These are phyloP conservation scores for Octonoba sinensis DNA, from an alignment of 2,888 invertebrate genomes.

Conservation along the genomic window DNA sequence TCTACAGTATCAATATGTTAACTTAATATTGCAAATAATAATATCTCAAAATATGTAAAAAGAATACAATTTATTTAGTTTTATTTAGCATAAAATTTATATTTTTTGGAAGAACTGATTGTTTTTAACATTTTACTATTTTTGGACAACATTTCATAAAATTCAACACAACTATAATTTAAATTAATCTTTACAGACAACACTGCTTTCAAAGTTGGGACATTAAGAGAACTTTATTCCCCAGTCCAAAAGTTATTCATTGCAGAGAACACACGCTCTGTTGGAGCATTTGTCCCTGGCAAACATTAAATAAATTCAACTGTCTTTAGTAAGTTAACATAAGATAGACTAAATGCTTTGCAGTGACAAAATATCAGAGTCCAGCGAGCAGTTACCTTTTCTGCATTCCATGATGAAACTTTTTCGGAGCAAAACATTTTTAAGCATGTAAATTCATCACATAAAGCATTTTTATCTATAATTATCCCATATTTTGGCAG, in stretches of 20 bases:
- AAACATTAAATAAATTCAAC: not conserved
- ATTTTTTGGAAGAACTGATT: no score
- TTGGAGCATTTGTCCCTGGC: constrained; percentile 11
- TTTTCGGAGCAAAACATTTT: not conserved
- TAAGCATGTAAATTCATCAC: not conserved
- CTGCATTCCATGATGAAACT: not conserved
- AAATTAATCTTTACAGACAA: constrained; percentile 1
- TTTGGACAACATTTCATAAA: not conserved
- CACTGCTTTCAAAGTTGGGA: constrained; percentile 2
- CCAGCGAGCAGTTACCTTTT: not conserved
- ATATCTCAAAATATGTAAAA: no score
- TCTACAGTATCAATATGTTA: no score
- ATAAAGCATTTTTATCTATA: not conserved
- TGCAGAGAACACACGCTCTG: not conserved
- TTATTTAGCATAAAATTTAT: no score
- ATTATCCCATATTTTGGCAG: not conserved
- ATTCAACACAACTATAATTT: constrained; percentile 1
- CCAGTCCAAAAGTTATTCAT: not conserved
- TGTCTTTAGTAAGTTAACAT: not conserved
- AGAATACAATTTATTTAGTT: no score
- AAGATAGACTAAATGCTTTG: not conserved
- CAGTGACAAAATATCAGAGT: not conserved
- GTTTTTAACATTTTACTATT: not conserved
- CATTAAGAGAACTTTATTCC: not conserved
- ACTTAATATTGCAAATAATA: no score